Evolutionary conservation across 2,797 vertebrate species (phyloP).

Genomic region (Lacerta bilineata): DNA sequence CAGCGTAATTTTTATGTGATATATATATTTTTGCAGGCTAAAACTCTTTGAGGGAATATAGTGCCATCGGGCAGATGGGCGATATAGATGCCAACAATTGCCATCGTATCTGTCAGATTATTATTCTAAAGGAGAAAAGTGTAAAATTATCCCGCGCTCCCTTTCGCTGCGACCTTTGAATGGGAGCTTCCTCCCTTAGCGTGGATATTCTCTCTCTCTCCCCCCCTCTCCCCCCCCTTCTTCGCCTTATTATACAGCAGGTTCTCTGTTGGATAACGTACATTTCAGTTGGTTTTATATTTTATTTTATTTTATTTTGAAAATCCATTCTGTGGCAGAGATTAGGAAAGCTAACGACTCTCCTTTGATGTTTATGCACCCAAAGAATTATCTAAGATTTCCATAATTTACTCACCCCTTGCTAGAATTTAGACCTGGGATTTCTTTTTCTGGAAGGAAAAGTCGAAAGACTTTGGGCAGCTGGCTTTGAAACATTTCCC

Average conservation of each 20-base stretch:
- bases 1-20: not conserved
- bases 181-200: not conserved
- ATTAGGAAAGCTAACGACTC: conserved; percentile 73
- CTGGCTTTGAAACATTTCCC: conserved; percentile 70
- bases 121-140: not conserved
- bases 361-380: conserved; percentile 78
- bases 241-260: not conserved
- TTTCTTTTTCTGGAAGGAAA: conserved; percentile 73
- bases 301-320: not conserved
- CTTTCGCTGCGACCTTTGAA: not conserved
- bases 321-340: conserved; percentile 72
- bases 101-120: not conserved
- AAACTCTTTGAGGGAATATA: not conserved
- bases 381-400: conserved; percentile 80
- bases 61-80: conserved; percentile 14
- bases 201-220: not conserved
- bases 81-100: conserved; percentile 37
- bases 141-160: not conserved
- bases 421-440: conserved; percentile 75
- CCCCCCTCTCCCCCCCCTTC: not conserved
- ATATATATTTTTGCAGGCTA: conserved; percentile 10
- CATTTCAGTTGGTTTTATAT: conserved; percentile 52
- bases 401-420: conserved; percentile 76
- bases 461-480: conserved; percentile 73
- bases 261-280: conserved; percentile 48